These are phyloP conservation scores for Drosophila siamana DNA, from an alignment of 2,888 invertebrate genomes.

Conservation along the genomic window DNA sequence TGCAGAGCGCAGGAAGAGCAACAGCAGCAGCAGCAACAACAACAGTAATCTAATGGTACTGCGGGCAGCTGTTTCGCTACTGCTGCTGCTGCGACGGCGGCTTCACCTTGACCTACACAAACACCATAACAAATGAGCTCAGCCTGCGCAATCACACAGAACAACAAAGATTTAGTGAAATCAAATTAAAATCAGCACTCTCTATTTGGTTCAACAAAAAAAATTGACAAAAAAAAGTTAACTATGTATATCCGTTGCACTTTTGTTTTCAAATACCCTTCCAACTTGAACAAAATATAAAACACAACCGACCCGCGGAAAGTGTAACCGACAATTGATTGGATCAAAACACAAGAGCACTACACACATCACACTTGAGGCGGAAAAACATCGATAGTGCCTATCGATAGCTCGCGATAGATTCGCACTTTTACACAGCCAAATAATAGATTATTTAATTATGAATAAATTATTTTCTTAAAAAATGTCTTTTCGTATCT, in stretches of 20 bases:
- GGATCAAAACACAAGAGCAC: no score
- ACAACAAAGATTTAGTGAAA: not conserved
- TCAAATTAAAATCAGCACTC: slow-evolving; percentile 16
- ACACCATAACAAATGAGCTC: slow-evolving; percentile 32
- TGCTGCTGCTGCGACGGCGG: slow-evolving; percentile 31
- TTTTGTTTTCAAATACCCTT: slow-evolving; percentile 45
- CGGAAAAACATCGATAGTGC: no score
- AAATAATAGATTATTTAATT: not conserved
- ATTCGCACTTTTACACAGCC: no score
- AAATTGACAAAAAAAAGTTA: slow-evolving; percentile 1
- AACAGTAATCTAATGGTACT: slow-evolving; percentile 48
- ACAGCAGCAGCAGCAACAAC: slow-evolving; percentile 5
- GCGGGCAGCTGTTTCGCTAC: slow-evolving; percentile 44
- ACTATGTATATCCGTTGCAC: slow-evolving; percentile 44
- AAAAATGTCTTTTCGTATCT: no score
- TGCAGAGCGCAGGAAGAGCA: slow-evolving; percentile 5
- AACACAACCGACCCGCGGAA: slow-evolving; percentile 55
- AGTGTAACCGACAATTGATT: slow-evolving; percentile 46
- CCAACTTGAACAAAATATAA: slow-evolving; percentile 10
- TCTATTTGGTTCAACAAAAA: slow-evolving; percentile 19
- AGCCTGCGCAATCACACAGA: slow-evolving; percentile 10
- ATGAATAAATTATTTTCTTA: slow-evolving; percentile 16
- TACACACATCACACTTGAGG: no score
- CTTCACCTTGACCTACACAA: slow-evolving; percentile 77
- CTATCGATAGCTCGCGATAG: no score